phyloP scores from a whole-genome alignment of 1,140 invertebrate genomes.

The Spodoptera litura region DNA sequence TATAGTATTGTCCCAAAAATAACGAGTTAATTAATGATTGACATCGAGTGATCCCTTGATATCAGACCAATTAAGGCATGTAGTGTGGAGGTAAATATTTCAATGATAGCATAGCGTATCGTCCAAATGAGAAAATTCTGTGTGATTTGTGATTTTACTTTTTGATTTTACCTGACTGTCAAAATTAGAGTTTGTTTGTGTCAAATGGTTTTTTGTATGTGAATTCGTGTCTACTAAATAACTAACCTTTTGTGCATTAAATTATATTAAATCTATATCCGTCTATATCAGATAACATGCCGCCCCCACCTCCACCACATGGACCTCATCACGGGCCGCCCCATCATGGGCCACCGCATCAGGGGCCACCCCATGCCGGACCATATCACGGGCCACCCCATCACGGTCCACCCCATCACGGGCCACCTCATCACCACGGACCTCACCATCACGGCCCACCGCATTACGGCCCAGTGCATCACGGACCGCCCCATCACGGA shows the following conservation, averaged over 20 bases:
- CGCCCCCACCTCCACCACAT: slow-evolving; percentile 1
- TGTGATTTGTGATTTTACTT: no score
- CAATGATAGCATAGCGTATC: no score
- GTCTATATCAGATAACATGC: neutral
- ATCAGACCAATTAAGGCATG: no score
- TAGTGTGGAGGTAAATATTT: no score
- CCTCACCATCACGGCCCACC: neutral
- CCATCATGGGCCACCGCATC: slow-evolving; percentile 1
- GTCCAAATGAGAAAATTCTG: no score
- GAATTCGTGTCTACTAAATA: neutral
- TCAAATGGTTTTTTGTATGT: neutral
- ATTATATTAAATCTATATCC: neutral
- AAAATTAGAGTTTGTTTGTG: neutral
- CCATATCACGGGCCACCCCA: neutral
- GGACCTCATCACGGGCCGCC: neutral
- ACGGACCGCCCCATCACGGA: slow-evolving; percentile 22
- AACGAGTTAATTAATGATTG: no score
- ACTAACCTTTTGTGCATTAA: neutral
- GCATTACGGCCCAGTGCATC: slow-evolving; percentile 1
- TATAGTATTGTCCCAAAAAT: no score
- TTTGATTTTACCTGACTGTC: no score
- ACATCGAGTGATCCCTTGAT: no score
- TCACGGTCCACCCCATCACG: slow-evolving; percentile 9
- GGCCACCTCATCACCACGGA: neutral
- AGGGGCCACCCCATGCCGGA: slow-evolving; percentile 3